Percentiles rank a stretch among this genome's conserved stretches.
phyloP scores from a whole-genome alignment of 2,797 vertebrate genomes.

The Ctenopoma kingsleyae region DNA sequence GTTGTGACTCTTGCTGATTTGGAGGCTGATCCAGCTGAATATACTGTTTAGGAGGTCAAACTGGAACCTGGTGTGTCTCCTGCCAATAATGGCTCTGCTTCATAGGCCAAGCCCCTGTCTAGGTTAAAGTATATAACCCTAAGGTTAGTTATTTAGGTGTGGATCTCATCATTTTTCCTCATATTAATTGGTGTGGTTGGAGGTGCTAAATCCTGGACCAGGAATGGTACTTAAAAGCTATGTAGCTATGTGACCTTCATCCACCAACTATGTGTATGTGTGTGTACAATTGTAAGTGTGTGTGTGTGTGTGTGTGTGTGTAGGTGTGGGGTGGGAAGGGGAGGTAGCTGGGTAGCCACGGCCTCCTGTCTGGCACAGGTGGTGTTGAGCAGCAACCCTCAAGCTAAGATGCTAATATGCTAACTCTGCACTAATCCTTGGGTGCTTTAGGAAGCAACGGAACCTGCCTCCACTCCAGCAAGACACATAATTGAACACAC shows the following conservation, averaged over 20 bases:
- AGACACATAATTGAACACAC: slow-evolving; percentile 34
- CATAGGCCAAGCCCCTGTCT: slow-evolving; percentile 17
- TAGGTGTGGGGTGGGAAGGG: background rate
- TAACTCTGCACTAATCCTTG: slow-evolving; percentile 76
- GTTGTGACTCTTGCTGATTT: background rate
- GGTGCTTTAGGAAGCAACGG: slow-evolving; percentile 60
- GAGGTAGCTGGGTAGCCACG: slow-evolving; percentile 22
- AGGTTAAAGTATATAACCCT: too few species aligned
- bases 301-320: background rate
- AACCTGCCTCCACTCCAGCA: slow-evolving; percentile 22
- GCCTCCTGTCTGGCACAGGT: slow-evolving; percentile 73
- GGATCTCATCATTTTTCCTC: background rate
- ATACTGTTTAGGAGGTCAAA: slow-evolving; percentile 32
- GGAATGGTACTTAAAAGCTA: too few species aligned
- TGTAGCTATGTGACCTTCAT: slow-evolving; percentile 61
- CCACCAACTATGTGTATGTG: slow-evolving; percentile 24
- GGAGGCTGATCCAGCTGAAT: slow-evolving; percentile 1
- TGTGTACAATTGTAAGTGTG: slow-evolving; percentile 1
- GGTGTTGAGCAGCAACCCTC: slow-evolving; percentile 73
- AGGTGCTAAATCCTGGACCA: background rate
- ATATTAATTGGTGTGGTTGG: background rate
- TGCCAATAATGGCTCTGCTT: slow-evolving; percentile 36
- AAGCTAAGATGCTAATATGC: slow-evolving; percentile 80
- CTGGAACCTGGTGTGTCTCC: slow-evolving; percentile 52
- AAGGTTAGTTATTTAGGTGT: background rate